Base-by-base conservation (phyloP, 2,888 invertebrate species). In the Nomada lathburiana region DNA sequence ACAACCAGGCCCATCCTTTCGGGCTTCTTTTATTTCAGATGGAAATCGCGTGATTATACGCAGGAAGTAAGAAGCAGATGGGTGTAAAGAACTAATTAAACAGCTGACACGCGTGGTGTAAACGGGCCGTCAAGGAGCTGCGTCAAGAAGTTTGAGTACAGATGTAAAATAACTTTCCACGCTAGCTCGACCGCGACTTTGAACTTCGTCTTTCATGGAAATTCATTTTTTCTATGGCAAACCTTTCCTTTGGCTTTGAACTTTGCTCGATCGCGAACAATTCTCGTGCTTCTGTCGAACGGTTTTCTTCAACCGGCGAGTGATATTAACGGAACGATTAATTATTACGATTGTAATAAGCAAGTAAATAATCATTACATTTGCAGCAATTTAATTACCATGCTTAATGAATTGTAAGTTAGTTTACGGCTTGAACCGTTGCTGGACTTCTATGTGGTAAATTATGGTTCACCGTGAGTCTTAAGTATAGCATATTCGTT, bases 21-120 rank as follows among this genome's bases (percentile, higher is more conserved):
- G 44, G 63, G 74, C 72, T 83, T 36, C 71, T 81, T 76, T 83
- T 72, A 42, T 70, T 79, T 73, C n/a, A 64, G 71, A 87, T 88
- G 87, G 89, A 90, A 89, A 91, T 90, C 89, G 75, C 84, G 55
- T 76, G 84, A 77, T 89, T 88, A 85, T 80, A 62, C 80, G 84
- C 88, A 87, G 91, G 90, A 91, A 89, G 89, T 87, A 86, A 90
- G 87, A 86, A 88, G 59, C 85, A 79, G 80, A 83, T 86, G 83
- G 89, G 86, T 85, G 89, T 83, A 70, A 59, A 75, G 72, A 67
- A 65, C 65, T 26, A 36, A 75, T 74, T 68, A 26, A 42, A 0
- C 36, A 2, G 47, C 16, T 23, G n/a, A n/a, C 13, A 10, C 26
- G 23, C 13, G 20, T 44, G 7, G 11, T 11, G n/a, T 47, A 36